Percentiles rank a stretch among this genome's conserved stretches.
These are phyloP conservation scores for Drosophila bifasciata DNA, from an alignment of 1,140 invertebrate genomes.

Conservation along the genomic window DNA sequence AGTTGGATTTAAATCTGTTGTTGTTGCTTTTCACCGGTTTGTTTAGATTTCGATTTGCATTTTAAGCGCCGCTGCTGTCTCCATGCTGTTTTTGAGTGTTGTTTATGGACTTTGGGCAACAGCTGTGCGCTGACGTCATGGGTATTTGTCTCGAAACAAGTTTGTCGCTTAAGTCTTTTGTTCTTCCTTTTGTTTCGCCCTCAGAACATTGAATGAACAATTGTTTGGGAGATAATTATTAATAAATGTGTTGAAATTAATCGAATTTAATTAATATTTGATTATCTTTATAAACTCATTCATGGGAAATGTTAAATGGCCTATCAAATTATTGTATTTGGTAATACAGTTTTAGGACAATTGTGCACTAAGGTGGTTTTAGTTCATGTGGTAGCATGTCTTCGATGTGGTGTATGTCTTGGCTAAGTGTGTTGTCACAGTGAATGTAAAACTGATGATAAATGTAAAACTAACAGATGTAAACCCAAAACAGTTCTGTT, in stretches of 20 bases:
- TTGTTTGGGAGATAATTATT: not conserved
- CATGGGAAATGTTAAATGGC: not conserved
- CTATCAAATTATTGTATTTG: not conserved
- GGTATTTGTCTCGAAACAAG: slow-evolving; percentile 29
- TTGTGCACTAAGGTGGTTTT: slow-evolving; percentile 23
- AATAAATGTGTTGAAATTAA: not conserved
- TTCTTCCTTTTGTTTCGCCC: slow-evolving; percentile 15
- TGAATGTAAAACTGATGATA: not conserved
- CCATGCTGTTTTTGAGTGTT: slow-evolving; percentile 28
- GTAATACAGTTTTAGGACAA: not conserved
- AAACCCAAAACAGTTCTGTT: not conserved
- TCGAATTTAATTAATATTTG: not conserved
- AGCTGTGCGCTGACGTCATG: slow-evolving; percentile 63
- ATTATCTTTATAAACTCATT: no score
- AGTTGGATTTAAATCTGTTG: slow-evolving; percentile 25
- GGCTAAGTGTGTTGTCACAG: slow-evolving; percentile 13
- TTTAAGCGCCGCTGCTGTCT: slow-evolving; percentile 54
- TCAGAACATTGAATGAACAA: slow-evolving; percentile 19
- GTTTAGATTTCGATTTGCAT: slow-evolving; percentile 52
- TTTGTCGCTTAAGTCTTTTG: slow-evolving; percentile 74
- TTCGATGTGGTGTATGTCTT: slow-evolving; percentile 11
- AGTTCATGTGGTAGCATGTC: slow-evolving; percentile 26
- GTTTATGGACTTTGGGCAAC: slow-evolving; percentile 42
- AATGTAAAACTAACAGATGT: no score
- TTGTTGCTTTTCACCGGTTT: not conserved